Evolutionary conservation across 2,113 vertebrate genomes (phyloP).

Genomic region (Danionella cerebrum): DNA sequence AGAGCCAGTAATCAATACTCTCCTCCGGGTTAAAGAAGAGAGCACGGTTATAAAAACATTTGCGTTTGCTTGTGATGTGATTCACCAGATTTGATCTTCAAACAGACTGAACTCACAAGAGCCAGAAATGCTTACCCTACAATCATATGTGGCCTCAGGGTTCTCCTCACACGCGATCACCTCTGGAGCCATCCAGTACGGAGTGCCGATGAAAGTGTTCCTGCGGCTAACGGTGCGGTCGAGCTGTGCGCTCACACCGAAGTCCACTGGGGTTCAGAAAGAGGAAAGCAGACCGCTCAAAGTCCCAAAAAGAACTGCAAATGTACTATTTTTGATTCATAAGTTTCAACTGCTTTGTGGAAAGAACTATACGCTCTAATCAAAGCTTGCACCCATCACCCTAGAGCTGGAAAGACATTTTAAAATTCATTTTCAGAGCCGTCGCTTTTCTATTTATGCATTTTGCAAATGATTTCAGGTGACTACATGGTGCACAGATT

Average conservation of each 20-base stretch:
- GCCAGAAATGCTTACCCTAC: constrained; percentile 64
- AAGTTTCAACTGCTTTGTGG: too few relatives aligned
- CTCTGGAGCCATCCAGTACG: constrained; percentile 90
- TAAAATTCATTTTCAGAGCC: too few relatives aligned
- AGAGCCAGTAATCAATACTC: constrained; percentile 1
- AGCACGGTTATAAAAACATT: too few relatives aligned
- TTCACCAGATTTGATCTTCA: too few relatives aligned
- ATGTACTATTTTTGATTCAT: too few relatives aligned
- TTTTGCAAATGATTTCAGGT: too few relatives aligned
- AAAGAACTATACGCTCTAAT: background rate
- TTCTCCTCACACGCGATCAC: constrained; percentile 87
- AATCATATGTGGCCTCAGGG: constrained; percentile 79
- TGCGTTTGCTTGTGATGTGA: too few relatives aligned
- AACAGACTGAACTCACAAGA: background rate
- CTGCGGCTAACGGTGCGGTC: constrained; percentile 77
- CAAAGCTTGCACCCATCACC: too few relatives aligned
- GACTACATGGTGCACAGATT: too few relatives aligned
- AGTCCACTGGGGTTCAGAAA: constrained; percentile 69
- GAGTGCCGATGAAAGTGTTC: constrained; percentile 88
- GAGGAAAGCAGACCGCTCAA: constrained; percentile 14
- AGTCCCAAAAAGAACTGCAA: background rate
- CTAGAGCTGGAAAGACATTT: too few relatives aligned
- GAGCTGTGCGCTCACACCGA: constrained; percentile 85
- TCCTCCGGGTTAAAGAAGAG: background rate
- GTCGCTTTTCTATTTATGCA: too few relatives aligned